Conservation (phyloP, 1,140 invertebrate species). For the Polypedilum vanderplanki region DNA sequence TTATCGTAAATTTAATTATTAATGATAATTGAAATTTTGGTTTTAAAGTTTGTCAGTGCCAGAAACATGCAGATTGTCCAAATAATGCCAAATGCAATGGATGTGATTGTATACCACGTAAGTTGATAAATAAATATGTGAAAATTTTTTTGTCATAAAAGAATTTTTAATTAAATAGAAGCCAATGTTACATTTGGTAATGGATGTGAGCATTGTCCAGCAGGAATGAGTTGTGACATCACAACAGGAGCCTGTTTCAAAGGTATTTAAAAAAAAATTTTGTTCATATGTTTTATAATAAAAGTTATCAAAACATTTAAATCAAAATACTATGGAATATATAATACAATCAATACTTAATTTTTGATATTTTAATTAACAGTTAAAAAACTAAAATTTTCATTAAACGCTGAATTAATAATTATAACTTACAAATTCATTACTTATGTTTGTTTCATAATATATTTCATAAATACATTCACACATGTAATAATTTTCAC, state of each 20-base stretch:
- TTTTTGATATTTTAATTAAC: too few species aligned
- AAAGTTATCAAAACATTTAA: too few species aligned
- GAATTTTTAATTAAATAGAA: slow-evolving; percentile 34
- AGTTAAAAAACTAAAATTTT: too few species aligned
- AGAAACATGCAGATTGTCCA: slow-evolving; percentile 54
- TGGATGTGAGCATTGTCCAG: slow-evolving; percentile 65
- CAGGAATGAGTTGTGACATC: slow-evolving; percentile 64
- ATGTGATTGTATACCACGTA: slow-evolving; percentile 57
- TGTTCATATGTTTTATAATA: too few species aligned
- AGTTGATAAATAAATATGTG: slow-evolving; percentile 34
- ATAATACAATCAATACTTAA: too few species aligned
- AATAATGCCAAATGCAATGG: slow-evolving; percentile 55
- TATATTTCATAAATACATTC: slow-evolving; percentile 23
- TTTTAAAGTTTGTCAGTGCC: slow-evolving; percentile 58
- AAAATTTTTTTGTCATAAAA: not conserved
- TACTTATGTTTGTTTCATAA: not conserved
- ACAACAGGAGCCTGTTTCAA: slow-evolving; percentile 68
- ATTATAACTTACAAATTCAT: not conserved
- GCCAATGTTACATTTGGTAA: slow-evolving; percentile 40
- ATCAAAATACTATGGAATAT: not conserved
- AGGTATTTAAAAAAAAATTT: slow-evolving; percentile 46
- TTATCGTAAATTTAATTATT: slow-evolving; percentile 30
- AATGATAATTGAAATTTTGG: slow-evolving; percentile 32
- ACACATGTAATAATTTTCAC: slow-evolving; percentile 32
- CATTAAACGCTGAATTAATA: not conserved